Evolutionary conservation across 2,113 vertebrate species (phyloP).

Genomic region (Maccullochella peelii): DNA sequence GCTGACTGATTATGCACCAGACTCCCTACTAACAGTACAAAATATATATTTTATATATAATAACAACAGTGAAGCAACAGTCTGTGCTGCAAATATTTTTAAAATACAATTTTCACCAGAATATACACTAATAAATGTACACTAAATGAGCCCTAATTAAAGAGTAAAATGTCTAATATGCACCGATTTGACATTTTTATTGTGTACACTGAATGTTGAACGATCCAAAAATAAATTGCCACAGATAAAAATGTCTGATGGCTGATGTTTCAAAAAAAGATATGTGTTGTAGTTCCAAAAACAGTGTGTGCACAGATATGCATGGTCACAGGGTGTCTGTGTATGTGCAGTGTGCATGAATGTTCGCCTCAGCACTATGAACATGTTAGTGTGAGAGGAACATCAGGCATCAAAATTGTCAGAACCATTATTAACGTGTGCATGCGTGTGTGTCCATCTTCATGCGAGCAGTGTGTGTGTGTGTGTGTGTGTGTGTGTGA

Average conservation of each 20-base stretch:
- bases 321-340: slow-evolving; percentile 1
- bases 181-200: background rate
- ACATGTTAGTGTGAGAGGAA: slow-evolving; percentile 9
- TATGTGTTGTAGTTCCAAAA: background rate
- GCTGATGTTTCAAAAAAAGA: background rate
- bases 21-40: background rate
- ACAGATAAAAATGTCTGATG: background rate
- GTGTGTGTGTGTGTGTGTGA: background rate
- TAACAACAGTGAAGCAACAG: background rate
- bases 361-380: background rate
- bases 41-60: background rate
- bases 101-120: background rate
- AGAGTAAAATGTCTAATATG: background rate
- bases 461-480: background rate
- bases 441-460: background rate
- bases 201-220: background rate
- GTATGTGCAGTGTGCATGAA: background rate
- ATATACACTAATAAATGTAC: background rate
- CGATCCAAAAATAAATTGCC: background rate
- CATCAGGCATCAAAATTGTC: slow-evolving; percentile 22
- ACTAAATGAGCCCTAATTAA: background rate
- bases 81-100: background rate
- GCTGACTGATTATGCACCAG: background rate
- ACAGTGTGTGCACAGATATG: background rate
- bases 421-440: background rate